These are phyloP conservation scores for Ophion costatus DNA, from an alignment of 2,888 invertebrate species.

Conservation along the genomic window DNA sequence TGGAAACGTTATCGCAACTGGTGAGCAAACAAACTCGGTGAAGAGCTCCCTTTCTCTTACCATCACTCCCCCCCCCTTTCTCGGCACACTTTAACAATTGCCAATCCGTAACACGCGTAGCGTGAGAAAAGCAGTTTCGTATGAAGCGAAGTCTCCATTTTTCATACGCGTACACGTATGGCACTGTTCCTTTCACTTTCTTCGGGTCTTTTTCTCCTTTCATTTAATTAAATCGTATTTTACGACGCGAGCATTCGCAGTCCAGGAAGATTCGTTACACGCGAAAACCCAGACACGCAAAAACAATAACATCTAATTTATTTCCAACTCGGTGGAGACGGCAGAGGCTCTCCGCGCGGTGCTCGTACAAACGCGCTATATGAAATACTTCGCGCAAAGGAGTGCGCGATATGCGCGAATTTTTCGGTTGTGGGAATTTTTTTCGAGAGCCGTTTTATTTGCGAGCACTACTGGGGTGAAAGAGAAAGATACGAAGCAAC, in stretches of 20 bases:
- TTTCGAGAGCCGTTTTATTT: neutral
- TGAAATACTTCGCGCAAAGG: neutral
- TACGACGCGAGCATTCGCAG: slow-evolving; percentile 25
- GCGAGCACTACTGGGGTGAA: neutral
- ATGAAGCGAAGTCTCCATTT: slow-evolving; percentile 17
- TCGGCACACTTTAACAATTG: slow-evolving; percentile 25
- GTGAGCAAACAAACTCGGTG: slow-evolving; percentile 55
- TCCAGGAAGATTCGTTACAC: neutral
- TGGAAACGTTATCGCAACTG: slow-evolving; percentile 39
- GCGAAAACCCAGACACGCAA: slow-evolving; percentile 28
- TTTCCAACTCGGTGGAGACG: slow-evolving; percentile 23
- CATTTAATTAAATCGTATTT: slow-evolving; percentile 59
- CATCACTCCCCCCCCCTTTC: neutral
- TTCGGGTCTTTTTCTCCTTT: neutral
- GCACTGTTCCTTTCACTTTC: neutral
- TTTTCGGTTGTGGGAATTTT: neutral
- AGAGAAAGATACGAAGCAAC: neutral
- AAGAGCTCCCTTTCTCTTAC: neutral
- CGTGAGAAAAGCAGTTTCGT: slow-evolving; percentile 19
- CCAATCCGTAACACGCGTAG: neutral
- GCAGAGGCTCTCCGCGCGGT: neutral
- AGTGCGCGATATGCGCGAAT: neutral
- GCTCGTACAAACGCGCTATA: neutral
- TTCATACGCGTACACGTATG: slow-evolving; percentile 4
- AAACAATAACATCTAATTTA: slow-evolving; percentile 46